Percentiles rank a stretch among this genome's conserved stretches.
Conservation (phyloP, 1,140 invertebrate genomes). For the Megalonaias nervosa region DNA sequence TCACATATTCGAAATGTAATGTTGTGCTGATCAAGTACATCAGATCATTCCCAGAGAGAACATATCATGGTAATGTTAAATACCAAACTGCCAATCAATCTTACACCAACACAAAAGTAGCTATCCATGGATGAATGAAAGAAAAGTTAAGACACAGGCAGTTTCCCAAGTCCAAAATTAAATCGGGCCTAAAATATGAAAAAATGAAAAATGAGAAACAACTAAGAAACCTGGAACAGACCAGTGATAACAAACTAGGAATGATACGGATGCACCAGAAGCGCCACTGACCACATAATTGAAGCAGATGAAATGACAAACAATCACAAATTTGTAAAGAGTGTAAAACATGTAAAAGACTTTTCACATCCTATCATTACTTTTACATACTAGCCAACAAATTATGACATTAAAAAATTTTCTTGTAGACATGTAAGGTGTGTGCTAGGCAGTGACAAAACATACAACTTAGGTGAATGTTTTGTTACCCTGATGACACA, state of each 20-base stretch:
- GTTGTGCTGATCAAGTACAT: background rate
- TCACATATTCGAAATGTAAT: too few relatives aligned
- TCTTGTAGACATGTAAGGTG: background rate
- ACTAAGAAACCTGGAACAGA: background rate
- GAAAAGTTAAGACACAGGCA: background rate
- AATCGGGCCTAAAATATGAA: background rate
- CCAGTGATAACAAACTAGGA: background rate
- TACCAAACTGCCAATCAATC: background rate
- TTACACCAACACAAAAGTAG: constrained; percentile 1
- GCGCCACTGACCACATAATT: constrained; percentile 6
- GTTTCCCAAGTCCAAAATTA: background rate
- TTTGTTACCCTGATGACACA: constrained; percentile 7
- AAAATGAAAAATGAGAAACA: background rate
- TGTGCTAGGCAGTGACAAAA: constrained; percentile 22
- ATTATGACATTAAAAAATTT: constrained; percentile 7
- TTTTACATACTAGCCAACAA: constrained; percentile 5
- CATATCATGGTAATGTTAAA: background rate
- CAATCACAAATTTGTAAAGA: background rate
- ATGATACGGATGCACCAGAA: background rate
- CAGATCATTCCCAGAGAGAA: too few relatives aligned
- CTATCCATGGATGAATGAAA: background rate
- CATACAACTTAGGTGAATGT: constrained; percentile 14
- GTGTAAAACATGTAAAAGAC: constrained; percentile 14
- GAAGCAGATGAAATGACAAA: constrained; percentile 11
- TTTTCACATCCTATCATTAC: constrained; percentile 7